Conservation (phyloP, 2,888 invertebrate species). For the Dichetophora obliterata region DNA sequence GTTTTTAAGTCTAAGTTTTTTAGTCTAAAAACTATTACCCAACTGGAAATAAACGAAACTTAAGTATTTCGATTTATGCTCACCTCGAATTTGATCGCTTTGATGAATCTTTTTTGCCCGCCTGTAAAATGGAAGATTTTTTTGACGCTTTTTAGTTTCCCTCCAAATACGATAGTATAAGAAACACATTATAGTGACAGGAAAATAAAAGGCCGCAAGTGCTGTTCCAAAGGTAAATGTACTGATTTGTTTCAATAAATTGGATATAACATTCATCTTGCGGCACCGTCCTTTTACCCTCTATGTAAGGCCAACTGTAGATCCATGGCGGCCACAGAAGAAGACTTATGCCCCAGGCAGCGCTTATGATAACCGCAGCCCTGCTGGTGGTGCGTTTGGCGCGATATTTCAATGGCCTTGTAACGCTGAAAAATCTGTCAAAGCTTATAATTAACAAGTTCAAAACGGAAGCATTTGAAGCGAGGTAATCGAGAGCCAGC, state of each 20-base stretch:
- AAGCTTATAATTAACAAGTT: constrained; percentile 98
- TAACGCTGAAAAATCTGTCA: constrained; percentile 94
- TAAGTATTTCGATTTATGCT: constrained; percentile 53
- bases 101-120: constrained; percentile 90
- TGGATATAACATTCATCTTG: constrained; percentile 96
- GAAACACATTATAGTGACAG: constrained; percentile 95
- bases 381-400: constrained; percentile 93
- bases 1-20: too few species aligned
- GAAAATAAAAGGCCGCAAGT: constrained; percentile 97
- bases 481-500: constrained; percentile 97
- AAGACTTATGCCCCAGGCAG: constrained; percentile 95
- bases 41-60: too few species aligned
- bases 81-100: constrained; percentile 93
- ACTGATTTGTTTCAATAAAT: constrained; percentile 98
- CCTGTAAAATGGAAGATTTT: constrained; percentile 92
- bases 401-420: constrained; percentile 94
- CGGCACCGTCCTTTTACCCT: constrained; percentile 93
- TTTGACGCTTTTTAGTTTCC: constrained; percentile 96
- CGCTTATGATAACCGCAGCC: constrained; percentile 94
- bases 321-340: constrained; percentile 99
- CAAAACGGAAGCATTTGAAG: constrained; percentile 97
- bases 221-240: constrained; percentile 97
- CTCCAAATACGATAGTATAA: constrained; percentile 96
- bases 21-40: too few species aligned
- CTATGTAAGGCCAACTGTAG: constrained; percentile 98